phyloP scores from a whole-genome alignment of 2,888 invertebrate genomes.

The Tinea pellionella region DNA sequence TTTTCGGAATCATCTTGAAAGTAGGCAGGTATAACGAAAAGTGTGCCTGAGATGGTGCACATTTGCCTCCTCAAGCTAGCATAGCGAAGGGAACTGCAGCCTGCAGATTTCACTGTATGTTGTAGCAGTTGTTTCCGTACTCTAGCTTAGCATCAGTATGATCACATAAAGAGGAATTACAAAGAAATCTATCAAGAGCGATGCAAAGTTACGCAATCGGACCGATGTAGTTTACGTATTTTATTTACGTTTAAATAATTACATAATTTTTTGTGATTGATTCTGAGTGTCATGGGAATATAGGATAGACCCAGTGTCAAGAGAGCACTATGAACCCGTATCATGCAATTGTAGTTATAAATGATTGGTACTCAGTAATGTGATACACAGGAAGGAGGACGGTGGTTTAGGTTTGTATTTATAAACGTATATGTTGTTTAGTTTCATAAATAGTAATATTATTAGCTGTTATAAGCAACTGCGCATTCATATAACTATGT shows the following conservation, averaged over 20 bases:
- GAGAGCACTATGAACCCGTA: conserved; percentile 7
- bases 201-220: neutral
- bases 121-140: too few relatives aligned
- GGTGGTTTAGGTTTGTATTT: neutral
- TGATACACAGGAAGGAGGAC: neutral
- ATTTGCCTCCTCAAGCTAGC: too few relatives aligned
- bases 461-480: too few relatives aligned
- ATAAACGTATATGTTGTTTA: neutral
- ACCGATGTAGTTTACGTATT: neutral
- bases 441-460: neutral
- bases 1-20: too few relatives aligned
- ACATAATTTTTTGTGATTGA: neutral
- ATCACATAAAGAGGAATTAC: too few relatives aligned
- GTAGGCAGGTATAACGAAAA: too few relatives aligned
- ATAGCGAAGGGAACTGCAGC: too few relatives aligned
- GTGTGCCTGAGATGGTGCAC: too few relatives aligned
- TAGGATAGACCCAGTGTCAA: neutral
- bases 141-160: too few relatives aligned
- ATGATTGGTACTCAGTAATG: neutral
- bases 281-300: neutral
- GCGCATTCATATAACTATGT: too few relatives aligned
- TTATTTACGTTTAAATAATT: too few relatives aligned
- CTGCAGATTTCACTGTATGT: too few relatives aligned
- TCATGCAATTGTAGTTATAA: neutral
- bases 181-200: neutral